Conservation (phyloP, 2,888 invertebrate genomes). For the Drosophila maculinotata region DNA sequence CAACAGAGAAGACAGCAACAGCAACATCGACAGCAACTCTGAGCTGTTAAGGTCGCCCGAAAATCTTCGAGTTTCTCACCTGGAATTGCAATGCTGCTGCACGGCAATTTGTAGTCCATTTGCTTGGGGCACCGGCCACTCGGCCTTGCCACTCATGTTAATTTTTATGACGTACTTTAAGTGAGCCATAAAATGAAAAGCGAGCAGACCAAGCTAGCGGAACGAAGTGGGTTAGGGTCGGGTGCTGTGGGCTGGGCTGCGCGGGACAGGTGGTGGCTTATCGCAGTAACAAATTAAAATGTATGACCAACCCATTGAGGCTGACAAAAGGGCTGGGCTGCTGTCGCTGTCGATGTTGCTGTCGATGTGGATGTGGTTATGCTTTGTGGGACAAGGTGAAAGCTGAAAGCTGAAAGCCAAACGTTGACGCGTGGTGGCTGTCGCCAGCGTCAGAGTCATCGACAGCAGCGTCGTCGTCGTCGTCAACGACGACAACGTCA, state of each 20-base stretch:
- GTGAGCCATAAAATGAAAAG: constrained; percentile 66
- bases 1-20: no score
- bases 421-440: constrained; percentile 28
- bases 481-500: constrained; percentile 1
- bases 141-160: constrained; percentile 61
- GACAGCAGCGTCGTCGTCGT: neutral
- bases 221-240: neutral
- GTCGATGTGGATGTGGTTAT: constrained; percentile 5
- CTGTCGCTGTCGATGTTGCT: constrained; percentile 6
- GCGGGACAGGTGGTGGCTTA: constrained; percentile 20
- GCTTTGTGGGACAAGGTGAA: constrained; percentile 62
- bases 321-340: constrained; percentile 30
- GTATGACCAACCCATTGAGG: constrained; percentile 50
- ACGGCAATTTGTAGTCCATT: constrained; percentile 48
- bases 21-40: no score
- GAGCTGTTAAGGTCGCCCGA: neutral
- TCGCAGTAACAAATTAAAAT: constrained; percentile 73
- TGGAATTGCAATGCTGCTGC: constrained; percentile 20
- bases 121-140: constrained; percentile 12
- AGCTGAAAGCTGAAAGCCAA: constrained; percentile 15
- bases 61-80: constrained; percentile 26
- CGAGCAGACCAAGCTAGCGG: neutral
- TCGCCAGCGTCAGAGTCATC: constrained; percentile 16
- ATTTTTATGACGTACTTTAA: constrained; percentile 74
- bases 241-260: neutral